These are phyloP conservation scores for Sebastes reedi DNA, from an alignment of 2,797 vertebrate genomes.

Conservation along the genomic window DNA sequence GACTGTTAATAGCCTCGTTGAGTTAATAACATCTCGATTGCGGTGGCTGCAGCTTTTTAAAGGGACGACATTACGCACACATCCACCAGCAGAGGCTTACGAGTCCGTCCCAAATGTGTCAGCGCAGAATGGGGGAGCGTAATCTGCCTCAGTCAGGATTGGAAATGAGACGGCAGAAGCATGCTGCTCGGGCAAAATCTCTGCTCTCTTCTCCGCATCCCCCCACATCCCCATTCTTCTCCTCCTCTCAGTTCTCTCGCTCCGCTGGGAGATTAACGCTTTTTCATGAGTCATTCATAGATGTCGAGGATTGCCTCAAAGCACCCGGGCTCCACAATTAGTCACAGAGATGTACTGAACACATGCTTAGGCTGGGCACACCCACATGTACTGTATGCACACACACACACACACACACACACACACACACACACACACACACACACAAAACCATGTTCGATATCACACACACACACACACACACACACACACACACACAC, in stretches of 20 bases:
- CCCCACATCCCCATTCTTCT: constrained; percentile 34
- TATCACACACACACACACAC: constrained; percentile 16
- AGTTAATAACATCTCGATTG: constrained; percentile 58
- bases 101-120: constrained; percentile 73
- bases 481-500: constrained; percentile 20
- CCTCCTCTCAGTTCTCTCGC: constrained; percentile 31
- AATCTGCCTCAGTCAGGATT: constrained; percentile 77
- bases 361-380: constrained; percentile 20
- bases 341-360: constrained; percentile 47
- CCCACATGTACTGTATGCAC: neutral
- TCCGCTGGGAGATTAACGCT: constrained; percentile 60
- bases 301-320: constrained; percentile 62
- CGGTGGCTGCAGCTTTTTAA: constrained; percentile 41
- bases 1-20: constrained; percentile 64
- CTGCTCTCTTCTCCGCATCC: constrained; percentile 41
- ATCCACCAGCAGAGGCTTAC: constrained; percentile 50
- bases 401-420: constrained; percentile 19
- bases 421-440: no score
- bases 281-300: constrained; percentile 74
- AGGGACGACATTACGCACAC: constrained; percentile 29
- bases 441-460: neutral
- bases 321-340: constrained; percentile 51
- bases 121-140: constrained; percentile 46
- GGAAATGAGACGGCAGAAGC: constrained; percentile 52
- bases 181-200: constrained; percentile 61